phyloP scores from a whole-genome alignment of 2,888 invertebrate genomes.

The Papilio gigon region DNA sequence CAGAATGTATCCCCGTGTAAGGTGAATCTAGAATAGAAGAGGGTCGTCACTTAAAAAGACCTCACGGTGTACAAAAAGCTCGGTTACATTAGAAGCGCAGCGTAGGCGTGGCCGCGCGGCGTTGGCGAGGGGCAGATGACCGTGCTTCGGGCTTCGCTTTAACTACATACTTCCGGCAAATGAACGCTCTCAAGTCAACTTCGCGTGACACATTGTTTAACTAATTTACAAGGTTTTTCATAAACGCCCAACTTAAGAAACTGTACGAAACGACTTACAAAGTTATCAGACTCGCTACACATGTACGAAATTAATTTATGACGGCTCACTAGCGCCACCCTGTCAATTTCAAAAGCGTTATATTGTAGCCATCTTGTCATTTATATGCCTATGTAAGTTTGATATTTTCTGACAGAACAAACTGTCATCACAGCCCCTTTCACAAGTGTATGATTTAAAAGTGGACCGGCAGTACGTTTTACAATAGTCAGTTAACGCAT shows the following conservation, averaged over 20 bases:
- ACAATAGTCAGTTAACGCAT: no score
- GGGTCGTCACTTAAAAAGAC: slow-evolving; percentile 68
- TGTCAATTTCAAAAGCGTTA: no score
- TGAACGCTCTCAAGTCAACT: slow-evolving; percentile 52
- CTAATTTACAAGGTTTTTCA: slow-evolving; percentile 12
- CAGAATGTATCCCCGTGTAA: background rate
- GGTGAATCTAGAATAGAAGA: slow-evolving; percentile 39
- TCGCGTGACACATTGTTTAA: slow-evolving; percentile 55
- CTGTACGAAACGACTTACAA: background rate
- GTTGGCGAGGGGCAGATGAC: slow-evolving; percentile 68
- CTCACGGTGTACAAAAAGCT: slow-evolving; percentile 61
- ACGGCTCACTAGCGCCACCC: no score
- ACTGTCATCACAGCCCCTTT: no score
- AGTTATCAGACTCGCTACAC: no score
- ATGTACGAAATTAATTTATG: no score
- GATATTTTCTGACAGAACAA: no score
- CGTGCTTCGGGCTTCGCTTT: slow-evolving; percentile 74
- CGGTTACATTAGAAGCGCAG: slow-evolving; percentile 62
- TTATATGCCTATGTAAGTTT: no score
- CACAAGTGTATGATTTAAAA: no score
- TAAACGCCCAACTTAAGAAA: background rate
- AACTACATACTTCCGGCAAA: slow-evolving; percentile 77
- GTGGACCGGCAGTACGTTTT: no score
- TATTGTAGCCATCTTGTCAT: no score
- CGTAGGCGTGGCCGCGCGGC: slow-evolving; percentile 69